phyloP scores from a whole-genome alignment of 2,797 vertebrate genomes.

The Lepidocolaptes lacrymiger region DNA sequence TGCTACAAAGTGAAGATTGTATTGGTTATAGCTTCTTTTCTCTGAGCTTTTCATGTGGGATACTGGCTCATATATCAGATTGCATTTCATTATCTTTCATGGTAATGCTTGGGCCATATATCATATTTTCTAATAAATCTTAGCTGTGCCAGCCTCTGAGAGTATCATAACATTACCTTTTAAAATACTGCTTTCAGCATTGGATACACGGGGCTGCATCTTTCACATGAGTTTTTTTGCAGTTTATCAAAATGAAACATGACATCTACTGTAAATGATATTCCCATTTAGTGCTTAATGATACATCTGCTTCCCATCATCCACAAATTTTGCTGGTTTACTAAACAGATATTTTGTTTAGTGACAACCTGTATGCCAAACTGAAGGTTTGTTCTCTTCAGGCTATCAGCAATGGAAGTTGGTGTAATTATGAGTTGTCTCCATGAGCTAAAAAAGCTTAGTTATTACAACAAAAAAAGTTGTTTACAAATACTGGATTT shows the following conservation, averaged over 20 bases:
- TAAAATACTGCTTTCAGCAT: slow-evolving; percentile 11
- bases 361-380: neutral
- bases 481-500: neutral
- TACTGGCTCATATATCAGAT: neutral
- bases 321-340: neutral
- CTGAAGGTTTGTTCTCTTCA: neutral
- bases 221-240: neutral
- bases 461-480: neutral
- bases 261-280: slow-evolving; percentile 48
- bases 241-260: slow-evolving; percentile 48
- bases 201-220: neutral
- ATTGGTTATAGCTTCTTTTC: neutral
- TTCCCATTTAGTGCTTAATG: slow-evolving; percentile 46
- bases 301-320: slow-evolving; percentile 27
- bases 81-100: slow-evolving; percentile 50
- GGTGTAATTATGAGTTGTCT: neutral
- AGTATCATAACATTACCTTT: slow-evolving; percentile 14
- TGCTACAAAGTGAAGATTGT: neutral
- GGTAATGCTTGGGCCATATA: neutral
- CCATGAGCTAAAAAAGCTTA: neutral
- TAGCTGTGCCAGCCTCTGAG: slow-evolving; percentile 17
- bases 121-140: slow-evolving; percentile 57
- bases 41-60: neutral
- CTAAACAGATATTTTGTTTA: slow-evolving; percentile 24
- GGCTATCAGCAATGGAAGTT: neutral